These are phyloP conservation scores for Steatocranus sp. DNA, from an alignment of 2,797 vertebrate genomes.

Conservation along the genomic window DNA sequence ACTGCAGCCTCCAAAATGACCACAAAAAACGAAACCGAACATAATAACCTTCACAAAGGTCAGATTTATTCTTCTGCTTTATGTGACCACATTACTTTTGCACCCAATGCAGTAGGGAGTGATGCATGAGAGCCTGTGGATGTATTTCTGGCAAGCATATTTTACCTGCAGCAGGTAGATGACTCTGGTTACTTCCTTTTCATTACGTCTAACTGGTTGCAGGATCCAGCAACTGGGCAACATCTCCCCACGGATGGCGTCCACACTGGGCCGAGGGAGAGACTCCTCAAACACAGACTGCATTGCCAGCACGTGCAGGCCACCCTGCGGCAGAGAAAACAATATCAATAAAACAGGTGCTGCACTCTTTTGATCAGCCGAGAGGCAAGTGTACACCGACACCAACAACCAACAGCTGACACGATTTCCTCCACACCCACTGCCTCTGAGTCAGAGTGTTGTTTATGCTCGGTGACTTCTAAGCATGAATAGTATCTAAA, in stretches of 20 bases:
- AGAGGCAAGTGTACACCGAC: conserved; percentile 4
- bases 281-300: conserved; percentile 92
- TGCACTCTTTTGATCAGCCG: conserved; percentile 21
- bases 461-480: neutral
- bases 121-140: neutral
- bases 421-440: neutral
- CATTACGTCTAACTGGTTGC: conserved; percentile 77
- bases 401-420: conserved; percentile 19
- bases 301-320: conserved; percentile 82
- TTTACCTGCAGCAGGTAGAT: conserved; percentile 89
- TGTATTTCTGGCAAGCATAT: neutral
- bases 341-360: conserved; percentile 32
- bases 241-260: conserved; percentile 89
- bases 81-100: neutral
- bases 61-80: neutral
- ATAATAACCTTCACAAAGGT: neutral
- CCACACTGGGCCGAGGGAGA: conserved; percentile 85
- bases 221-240: conserved; percentile 94
- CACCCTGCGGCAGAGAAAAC: conserved; percentile 70
- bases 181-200: conserved; percentile 83
- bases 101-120: neutral
- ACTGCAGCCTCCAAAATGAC: neutral
- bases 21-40: neutral
- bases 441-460: conserved; percentile 11
- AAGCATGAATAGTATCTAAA: neutral